phyloP scores from a whole-genome alignment of 2,797 vertebrate genomes.

The Ctenopoma kingsleyae region DNA sequence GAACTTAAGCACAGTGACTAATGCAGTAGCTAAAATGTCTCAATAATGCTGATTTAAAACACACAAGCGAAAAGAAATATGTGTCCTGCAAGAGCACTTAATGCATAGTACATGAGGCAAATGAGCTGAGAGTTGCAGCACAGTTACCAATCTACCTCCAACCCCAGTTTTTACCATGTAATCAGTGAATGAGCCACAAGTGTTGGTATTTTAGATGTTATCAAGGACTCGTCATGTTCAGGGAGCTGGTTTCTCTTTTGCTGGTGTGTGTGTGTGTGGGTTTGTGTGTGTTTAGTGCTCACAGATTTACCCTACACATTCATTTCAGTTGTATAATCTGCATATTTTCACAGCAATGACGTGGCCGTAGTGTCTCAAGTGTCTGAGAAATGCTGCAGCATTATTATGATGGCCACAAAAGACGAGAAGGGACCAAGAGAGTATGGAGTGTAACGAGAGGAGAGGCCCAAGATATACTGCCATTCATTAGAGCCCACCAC shows the following conservation, averaged over 20 bases:
- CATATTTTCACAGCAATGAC: conserved; percentile 38
- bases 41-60: too few relatives aligned
- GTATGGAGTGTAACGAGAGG: conserved; percentile 34
- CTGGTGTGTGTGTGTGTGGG: conserved; percentile 9
- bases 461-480: conserved; percentile 51
- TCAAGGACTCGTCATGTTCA: conserved; percentile 31
- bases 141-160: conserved; percentile 8
- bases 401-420: conserved; percentile 35
- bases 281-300: conserved; percentile 19
- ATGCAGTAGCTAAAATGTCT: not conserved
- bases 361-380: conserved; percentile 24
- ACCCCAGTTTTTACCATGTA: conserved; percentile 17
- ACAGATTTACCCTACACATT: conserved; percentile 38
- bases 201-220: conserved; percentile 54
- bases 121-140: not conserved
- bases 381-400: conserved; percentile 16
- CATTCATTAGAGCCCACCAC: conserved; percentile 64
- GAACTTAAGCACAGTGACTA: not conserved
- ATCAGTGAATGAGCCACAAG: conserved; percentile 35
- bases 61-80: not conserved
- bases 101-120: not conserved
- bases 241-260: conserved; percentile 36
- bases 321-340: conserved; percentile 44
- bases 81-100: not conserved
- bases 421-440: conserved; percentile 23